Percentiles rank a stretch among this genome's conserved stretches.
Evolutionary conservation across 2,888 invertebrate genomes (phyloP).

Genomic region (Hydriomena furcata): DNA sequence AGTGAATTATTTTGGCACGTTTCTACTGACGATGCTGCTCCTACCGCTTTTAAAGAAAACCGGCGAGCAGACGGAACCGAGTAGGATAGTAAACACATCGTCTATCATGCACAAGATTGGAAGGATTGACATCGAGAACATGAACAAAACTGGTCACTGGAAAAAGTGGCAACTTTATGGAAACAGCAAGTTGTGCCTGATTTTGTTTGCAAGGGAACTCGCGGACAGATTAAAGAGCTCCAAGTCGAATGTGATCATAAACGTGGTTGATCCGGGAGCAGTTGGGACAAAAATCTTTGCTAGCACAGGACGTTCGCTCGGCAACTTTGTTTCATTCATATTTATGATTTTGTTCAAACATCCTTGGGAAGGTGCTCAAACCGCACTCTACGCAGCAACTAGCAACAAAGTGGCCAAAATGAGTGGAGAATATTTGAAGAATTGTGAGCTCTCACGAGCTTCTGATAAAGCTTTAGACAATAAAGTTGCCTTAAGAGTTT

Average conservation of each 20-base stretch:
- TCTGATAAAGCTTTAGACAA: conserved; percentile 84
- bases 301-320: conserved; percentile 69
- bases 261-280: conserved; percentile 93
- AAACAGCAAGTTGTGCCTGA: conserved; percentile 87
- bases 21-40: conserved; percentile 94
- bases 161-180: conserved; percentile 80
- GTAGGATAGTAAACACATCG: conserved; percentile 90
- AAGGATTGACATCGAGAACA: conserved; percentile 86
- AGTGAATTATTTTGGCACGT: conserved; percentile 96
- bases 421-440: conserved; percentile 90
- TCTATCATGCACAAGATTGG: conserved; percentile 89
- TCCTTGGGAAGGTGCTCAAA: conserved; percentile 91
- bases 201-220: conserved; percentile 89
- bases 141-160: conserved; percentile 84
- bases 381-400: conserved; percentile 87
- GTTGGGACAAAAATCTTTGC: conserved; percentile 91
- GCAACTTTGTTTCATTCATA: conserved; percentile 82
- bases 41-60: conserved; percentile 88
- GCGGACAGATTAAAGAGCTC: conserved; percentile 85
- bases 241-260: conserved; percentile 87
- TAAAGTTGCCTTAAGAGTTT: conserved; percentile 88
- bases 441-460: conserved; percentile 86
- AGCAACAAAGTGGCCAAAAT: conserved; percentile 87
- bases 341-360: conserved; percentile 88
- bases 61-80: conserved; percentile 81